These are phyloP conservation scores for Quadroppia sp. DNA, from an alignment of 2,888 invertebrate species.

Conservation along the genomic window DNA sequence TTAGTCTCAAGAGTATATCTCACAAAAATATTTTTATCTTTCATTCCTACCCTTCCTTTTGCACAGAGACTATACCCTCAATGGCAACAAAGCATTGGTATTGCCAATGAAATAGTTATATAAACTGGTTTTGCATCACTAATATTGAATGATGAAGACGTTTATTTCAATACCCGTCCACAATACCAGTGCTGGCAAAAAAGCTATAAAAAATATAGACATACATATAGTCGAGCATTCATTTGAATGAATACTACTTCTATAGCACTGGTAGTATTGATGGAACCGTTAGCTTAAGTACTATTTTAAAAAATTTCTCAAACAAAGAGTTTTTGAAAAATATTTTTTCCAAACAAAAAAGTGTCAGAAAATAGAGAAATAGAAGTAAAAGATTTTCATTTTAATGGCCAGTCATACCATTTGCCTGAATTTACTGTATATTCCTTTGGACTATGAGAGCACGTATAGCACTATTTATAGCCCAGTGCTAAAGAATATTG, in stretches of 20 bases:
- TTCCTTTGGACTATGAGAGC: no score
- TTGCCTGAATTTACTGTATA: neutral
- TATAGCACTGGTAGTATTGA: neutral
- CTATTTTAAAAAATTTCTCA: neutral
- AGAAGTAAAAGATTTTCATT: neutral
- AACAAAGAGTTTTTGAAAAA: neutral
- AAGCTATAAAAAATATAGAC: neutral
- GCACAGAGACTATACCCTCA: neutral
- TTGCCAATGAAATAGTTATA: neutral
- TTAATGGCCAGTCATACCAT: neutral
- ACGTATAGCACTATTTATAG: no score
- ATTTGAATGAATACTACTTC: neutral
- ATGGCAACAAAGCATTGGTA: neutral
- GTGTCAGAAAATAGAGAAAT: neutral
- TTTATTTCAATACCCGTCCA: neutral
- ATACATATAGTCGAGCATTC: neutral
- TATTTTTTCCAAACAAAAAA: neutral
- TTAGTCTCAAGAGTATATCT: neutral
- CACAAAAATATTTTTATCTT: neutral
- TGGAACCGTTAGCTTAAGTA: neutral
- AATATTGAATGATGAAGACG: slow-evolving; percentile 14
- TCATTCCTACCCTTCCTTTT: neutral
- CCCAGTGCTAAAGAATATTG: no score
- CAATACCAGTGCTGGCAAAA: neutral
- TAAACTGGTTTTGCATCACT: slow-evolving; percentile 2